Percentiles rank a stretch among this genome's conserved stretches.
These are phyloP conservation scores for Dasyurus viverrinus DNA, from an alignment of 2,113 vertebrate species.

Conservation along the genomic window DNA sequence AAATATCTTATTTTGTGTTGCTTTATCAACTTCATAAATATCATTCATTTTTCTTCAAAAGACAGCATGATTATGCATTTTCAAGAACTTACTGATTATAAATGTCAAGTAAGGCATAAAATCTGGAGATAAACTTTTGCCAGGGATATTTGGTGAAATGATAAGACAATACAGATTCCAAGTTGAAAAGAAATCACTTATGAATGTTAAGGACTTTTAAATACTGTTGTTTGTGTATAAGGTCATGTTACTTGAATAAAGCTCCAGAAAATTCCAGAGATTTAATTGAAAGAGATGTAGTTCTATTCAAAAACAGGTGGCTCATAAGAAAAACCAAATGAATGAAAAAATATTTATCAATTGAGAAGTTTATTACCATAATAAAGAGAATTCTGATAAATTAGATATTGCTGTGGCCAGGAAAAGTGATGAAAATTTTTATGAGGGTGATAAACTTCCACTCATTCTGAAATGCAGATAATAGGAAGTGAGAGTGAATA, in stretches of 20 bases:
- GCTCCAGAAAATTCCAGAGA: background rate
- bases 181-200: background rate
- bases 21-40: background rate
- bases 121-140: background rate
- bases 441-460: too few species aligned
- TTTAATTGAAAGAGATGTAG: background rate
- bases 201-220: background rate
- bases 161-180: background rate
- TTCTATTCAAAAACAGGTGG: background rate
- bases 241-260: background rate
- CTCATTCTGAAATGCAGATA: too few species aligned
- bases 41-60: background rate
- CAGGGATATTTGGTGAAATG: background rate
- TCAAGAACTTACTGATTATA: background rate
- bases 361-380: too few species aligned
- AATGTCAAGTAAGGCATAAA: background rate
- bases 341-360: too few species aligned
- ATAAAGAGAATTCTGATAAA: too few species aligned
- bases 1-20: background rate
- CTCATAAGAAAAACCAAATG: too few species aligned
- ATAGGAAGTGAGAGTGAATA: too few species aligned
- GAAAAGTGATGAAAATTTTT: too few species aligned
- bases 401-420: too few species aligned
- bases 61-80: background rate
- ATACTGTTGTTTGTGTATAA: background rate